Base-by-base conservation (phyloP, 1,140 invertebrate species). In the Teleopsis dalmanni region DNA sequence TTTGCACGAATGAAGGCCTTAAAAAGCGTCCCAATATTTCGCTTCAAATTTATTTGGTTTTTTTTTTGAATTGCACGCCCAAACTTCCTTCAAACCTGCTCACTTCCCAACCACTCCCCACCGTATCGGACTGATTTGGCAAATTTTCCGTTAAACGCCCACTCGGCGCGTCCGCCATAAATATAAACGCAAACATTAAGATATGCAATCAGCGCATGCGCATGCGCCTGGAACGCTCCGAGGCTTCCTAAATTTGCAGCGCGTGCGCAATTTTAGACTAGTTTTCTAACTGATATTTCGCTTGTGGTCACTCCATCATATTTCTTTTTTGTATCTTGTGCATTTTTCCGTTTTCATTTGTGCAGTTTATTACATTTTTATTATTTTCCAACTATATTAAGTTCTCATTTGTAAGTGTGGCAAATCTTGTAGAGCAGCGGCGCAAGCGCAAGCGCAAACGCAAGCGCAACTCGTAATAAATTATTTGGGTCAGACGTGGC, bases 401-500 rank as follows among this genome's bases (percentile, higher is more conserved):
- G 46, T 47, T 38, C 29, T 47, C 34, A 37, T 36, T n/a, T 36
- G 14, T n/a, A n/a, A n/a, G n/a, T n/a, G n/a, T 31, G 41, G 41
- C 41, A 21, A 43, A 43, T 27, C 23, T 43, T n/a, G n/a, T n/a
- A 23, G 21, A 16, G 31, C 26, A 23, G 37, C 37, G 37, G 40
- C 41, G 16, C 18, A 23, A 27, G 26, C 41, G 40, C 2, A 16
- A 4, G 13, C 10, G 41, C 16, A 14, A 27, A 23, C 26, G 47
- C 47, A 22, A 9, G 21, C 29, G 40, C 40, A 9, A 21, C 37
- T 41, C 19, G 25, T 50, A 50, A 50, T 42, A 50, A 44, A 50
- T 50, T 50, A 50, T 50, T 50, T 50, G 38, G 48, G 48, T 50
- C 48, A 50, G 22, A 42, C 42, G 34, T 50, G 41, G 48, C 48